Conservation (phyloP, 2,888 invertebrate genomes). For the Osmoderma eremita region DNA sequence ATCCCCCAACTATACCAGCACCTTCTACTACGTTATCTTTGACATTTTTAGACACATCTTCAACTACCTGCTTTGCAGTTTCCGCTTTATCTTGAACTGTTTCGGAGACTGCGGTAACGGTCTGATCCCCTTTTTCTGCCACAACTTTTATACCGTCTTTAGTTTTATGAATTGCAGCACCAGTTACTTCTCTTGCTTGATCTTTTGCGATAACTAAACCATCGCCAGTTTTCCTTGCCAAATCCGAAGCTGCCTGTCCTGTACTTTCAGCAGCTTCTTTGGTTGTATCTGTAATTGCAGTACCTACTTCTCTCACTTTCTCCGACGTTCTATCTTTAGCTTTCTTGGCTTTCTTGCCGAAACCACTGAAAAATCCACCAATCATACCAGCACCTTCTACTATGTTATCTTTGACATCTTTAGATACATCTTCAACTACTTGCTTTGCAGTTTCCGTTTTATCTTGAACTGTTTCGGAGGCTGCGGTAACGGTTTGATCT, state of each 20-base stretch:
- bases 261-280: not conserved
- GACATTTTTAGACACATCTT: constrained; percentile 41
- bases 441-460: constrained; percentile 7
- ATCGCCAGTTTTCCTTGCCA: constrained; percentile 39
- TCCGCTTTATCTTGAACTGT: too few species aligned
- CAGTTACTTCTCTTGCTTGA: constrained; percentile 13
- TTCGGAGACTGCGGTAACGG: too few species aligned
- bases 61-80: constrained; percentile 37
- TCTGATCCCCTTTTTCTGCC: not conserved
- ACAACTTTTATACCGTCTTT: constrained; percentile 10
- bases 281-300: too few species aligned
- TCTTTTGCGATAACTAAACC: constrained; percentile 3
- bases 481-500: too few species aligned
- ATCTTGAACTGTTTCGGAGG: too few species aligned
- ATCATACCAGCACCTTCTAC: too few species aligned
- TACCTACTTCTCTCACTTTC: too few species aligned
- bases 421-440: constrained; percentile 1
- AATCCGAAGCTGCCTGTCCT: constrained; percentile 38
- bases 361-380: too few species aligned
- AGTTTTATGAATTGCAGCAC: not conserved
- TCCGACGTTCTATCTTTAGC: too few species aligned
- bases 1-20: constrained; percentile 40
- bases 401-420: too few species aligned
- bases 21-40: constrained; percentile 43
- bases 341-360: too few species aligned